These are phyloP conservation scores for Rhyacichthys aspro DNA, from an alignment of 2,797 vertebrate genomes.

Conservation along the genomic window DNA sequence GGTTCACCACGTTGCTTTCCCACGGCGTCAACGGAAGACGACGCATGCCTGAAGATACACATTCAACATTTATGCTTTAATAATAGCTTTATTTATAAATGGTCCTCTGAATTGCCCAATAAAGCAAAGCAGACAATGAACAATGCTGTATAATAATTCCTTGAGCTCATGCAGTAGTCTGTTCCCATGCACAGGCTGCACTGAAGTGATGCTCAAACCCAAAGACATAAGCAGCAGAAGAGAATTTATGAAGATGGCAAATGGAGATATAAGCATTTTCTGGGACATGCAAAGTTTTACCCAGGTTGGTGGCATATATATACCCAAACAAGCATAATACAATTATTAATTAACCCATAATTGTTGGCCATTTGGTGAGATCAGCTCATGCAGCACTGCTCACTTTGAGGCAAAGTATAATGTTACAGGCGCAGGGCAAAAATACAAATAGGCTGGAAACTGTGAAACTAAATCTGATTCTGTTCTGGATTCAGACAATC, in stretches of 20 bases:
- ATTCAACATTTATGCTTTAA: slow-evolving; percentile 35
- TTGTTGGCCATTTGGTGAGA: slow-evolving; percentile 1
- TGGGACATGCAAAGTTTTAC: slow-evolving; percentile 20
- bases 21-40: slow-evolving; percentile 90
- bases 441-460: slow-evolving; percentile 63
- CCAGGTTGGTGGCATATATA: neutral
- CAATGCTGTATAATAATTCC: neutral
- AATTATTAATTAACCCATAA: slow-evolving; percentile 4
- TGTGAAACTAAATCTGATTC: neutral
- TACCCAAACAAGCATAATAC: neutral
- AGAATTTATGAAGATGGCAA: neutral
- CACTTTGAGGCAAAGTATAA: slow-evolving; percentile 12
- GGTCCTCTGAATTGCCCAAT: slow-evolving; percentile 22
- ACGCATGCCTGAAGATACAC: slow-evolving; percentile 81
- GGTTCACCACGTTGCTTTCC: slow-evolving; percentile 94
- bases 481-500: neutral
- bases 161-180: slow-evolving; percentile 4
- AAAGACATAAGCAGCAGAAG: slow-evolving; percentile 33
- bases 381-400: slow-evolving; percentile 41
- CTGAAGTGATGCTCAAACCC: slow-evolving; percentile 31
- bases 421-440: slow-evolving; percentile 25
- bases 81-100: slow-evolving; percentile 28
- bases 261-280: neutral
- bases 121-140: slow-evolving; percentile 36
- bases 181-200: slow-evolving; percentile 37